A percentile compares a stretch with the other conserved stretches of the same genome.
phyloP scores from a whole-genome alignment of 1,140 invertebrate species.

The Aleiodes sp. region DNA sequence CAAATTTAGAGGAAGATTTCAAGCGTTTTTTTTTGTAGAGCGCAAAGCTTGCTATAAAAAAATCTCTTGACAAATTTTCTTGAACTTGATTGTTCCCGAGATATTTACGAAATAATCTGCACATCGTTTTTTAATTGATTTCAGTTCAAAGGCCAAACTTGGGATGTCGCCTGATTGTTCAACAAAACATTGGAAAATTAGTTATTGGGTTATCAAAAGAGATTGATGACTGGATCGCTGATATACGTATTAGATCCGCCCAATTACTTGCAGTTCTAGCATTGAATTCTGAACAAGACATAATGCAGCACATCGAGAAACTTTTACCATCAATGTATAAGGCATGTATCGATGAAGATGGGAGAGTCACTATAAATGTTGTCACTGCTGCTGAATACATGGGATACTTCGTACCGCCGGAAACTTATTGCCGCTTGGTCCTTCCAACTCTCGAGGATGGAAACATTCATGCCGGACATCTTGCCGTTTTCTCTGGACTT shows the following conservation, averaged over 20 bases:
- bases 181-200: constrained; percentile 75
- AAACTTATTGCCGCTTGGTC: constrained; percentile 69
- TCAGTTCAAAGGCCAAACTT: constrained; percentile 76
- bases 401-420: constrained; percentile 76
- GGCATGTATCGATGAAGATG: constrained; percentile 71
- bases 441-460: constrained; percentile 67
- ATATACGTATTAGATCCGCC: constrained; percentile 76
- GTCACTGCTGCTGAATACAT: constrained; percentile 72
- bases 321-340: constrained; percentile 70
- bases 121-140: constrained; percentile 34
- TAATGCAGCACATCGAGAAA: constrained; percentile 75
- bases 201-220: constrained; percentile 74
- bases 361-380: constrained; percentile 72
- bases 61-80: too few relatives aligned
- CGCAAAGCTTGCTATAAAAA: too few relatives aligned
- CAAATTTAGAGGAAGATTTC: too few relatives aligned
- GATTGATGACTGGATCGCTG: constrained; percentile 76
- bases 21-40: too few relatives aligned
- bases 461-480: constrained; percentile 63
- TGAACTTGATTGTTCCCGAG: too few relatives aligned
- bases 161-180: constrained; percentile 78
- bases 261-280: constrained; percentile 76
- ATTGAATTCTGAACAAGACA: constrained; percentile 75
- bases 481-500: constrained; percentile 65
- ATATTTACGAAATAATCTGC: too few relatives aligned